phyloP scores from a whole-genome alignment of 2,888 invertebrate species.

The Hoplodrina blanda region DNA sequence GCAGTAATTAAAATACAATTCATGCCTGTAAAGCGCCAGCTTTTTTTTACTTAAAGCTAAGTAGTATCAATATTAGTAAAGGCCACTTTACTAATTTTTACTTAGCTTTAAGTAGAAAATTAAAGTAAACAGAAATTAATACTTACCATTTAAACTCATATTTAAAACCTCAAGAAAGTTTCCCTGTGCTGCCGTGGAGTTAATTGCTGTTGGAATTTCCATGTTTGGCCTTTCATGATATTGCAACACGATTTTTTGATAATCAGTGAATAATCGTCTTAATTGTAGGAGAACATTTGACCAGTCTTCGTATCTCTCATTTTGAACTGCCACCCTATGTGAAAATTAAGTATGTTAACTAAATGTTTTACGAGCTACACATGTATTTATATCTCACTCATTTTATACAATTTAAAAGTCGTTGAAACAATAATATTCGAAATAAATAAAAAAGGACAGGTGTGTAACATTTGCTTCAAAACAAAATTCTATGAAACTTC shows the following conservation, averaged over 20 bases:
- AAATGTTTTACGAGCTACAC: background rate
- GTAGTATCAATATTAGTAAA: too few relatives aligned
- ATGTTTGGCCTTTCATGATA: constrained; percentile 95
- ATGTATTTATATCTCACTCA: too few relatives aligned
- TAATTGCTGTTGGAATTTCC: constrained; percentile 95
- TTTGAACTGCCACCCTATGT: constrained; percentile 97
- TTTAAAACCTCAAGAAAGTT: constrained; percentile 99
- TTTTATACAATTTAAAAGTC: too few relatives aligned
- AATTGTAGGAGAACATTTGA: constrained; percentile 96
- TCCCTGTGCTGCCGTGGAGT: constrained; percentile 98
- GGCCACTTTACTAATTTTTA: too few relatives aligned
- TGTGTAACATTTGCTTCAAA: too few relatives aligned
- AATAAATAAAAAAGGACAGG: too few relatives aligned
- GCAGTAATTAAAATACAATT: background rate
- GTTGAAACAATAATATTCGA: too few relatives aligned
- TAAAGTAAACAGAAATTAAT: background rate
- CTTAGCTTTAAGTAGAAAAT: background rate
- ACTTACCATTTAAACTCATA: constrained; percentile 97
- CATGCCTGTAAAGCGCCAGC: too few relatives aligned
- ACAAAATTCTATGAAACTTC: too few relatives aligned
- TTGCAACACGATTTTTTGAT: constrained; percentile 96
- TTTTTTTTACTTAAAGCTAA: too few relatives aligned
- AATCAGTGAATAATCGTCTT: constrained; percentile 96
- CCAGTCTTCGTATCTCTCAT: constrained; percentile 99
- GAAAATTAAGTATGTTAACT: background rate